Conservation (phyloP, 2,888 invertebrate species). For the Cantharis rustica region DNA sequence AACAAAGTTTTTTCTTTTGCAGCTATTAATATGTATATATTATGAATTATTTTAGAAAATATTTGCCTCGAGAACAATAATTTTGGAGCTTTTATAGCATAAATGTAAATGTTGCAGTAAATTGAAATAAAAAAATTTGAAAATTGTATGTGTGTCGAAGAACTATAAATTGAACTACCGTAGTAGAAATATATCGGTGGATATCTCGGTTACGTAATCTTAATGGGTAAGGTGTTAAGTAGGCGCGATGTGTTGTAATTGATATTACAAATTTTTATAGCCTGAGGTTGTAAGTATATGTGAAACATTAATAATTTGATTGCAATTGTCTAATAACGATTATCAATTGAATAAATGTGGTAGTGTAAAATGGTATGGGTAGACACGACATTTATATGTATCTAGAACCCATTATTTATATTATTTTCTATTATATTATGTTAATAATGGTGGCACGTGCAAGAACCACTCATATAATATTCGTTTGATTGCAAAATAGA, state of each 20-base stretch:
- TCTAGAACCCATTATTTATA: conserved; percentile 15
- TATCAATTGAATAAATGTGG: background rate
- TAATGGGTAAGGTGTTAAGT: background rate
- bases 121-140: background rate
- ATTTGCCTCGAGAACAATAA: too few species aligned
- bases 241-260: background rate
- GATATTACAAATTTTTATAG: background rate
- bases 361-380: conserved; percentile 4
- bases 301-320: background rate
- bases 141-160: background rate
- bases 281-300: background rate
- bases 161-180: background rate
- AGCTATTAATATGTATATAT: background rate
- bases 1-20: background rate
- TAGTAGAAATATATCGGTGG: background rate
- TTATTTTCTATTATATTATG: conserved; percentile 7
- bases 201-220: background rate
- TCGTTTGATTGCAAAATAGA: conserved; percentile 8
- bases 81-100: too few species aligned
- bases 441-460: conserved; percentile 13
- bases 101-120: background rate
- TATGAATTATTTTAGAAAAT: too few species aligned
- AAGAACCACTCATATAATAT: conserved; percentile 8
- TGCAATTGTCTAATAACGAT: background rate
- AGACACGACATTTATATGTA: conserved; percentile 10